phyloP scores from a whole-genome alignment of 2,797 vertebrate species.

The Mus caroli region DNA sequence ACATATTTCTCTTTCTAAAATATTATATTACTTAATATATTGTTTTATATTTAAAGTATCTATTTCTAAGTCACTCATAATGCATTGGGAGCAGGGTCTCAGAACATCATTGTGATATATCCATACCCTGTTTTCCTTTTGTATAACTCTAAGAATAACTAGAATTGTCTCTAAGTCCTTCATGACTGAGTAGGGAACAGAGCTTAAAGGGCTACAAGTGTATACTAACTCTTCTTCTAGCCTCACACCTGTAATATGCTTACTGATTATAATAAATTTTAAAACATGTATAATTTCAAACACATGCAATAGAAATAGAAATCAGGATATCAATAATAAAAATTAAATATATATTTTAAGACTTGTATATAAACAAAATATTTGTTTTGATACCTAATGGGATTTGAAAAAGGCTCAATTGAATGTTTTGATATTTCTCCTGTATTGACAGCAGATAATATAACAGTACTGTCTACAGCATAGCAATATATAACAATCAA shows the following conservation, averaged over 20 bases:
- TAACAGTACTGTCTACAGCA: conserved; percentile 54
- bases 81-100: not conserved
- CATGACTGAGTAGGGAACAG: not conserved
- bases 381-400: not conserved
- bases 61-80: conserved; percentile 11
- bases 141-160: not conserved
- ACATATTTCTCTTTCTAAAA: conserved; percentile 22
- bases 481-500: conserved; percentile 58
- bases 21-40: not conserved
- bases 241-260: not conserved
- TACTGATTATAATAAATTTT: conserved; percentile 3
- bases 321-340: not conserved
- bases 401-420: conserved; percentile 55
- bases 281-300: conserved; percentile 18
- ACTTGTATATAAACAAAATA: not conserved
- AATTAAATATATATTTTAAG: conserved; percentile 28
- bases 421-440: conserved; percentile 60
- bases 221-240: not conserved
- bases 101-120: not conserved
- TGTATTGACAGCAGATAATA: conserved; percentile 60
- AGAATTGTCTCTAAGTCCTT: not conserved
- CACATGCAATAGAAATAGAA: not conserved
- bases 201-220: not conserved
- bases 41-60: not conserved
- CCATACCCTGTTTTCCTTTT: not conserved